Conservation (phyloP, 2,888 invertebrate genomes). For the Lamproptera curius region DNA sequence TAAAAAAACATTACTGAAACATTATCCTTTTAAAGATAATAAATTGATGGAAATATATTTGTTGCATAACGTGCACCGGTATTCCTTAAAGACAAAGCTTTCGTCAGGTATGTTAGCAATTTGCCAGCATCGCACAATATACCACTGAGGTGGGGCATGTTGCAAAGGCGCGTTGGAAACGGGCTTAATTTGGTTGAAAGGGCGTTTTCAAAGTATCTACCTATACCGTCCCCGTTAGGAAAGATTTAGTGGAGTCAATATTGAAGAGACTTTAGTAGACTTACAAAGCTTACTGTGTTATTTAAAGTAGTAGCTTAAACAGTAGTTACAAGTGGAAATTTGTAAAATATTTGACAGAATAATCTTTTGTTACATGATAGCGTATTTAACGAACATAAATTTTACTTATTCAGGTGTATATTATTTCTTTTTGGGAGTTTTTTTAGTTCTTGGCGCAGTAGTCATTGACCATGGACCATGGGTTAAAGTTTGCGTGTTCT, state of each 20-base stretch:
- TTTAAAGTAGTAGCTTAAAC: too few species aligned
- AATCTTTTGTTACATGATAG: too few species aligned
- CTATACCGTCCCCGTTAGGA: conserved; percentile 1
- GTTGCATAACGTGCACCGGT: background rate
- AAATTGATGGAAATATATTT: background rate
- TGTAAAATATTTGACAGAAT: too few species aligned
- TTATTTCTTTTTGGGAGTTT: too few species aligned
- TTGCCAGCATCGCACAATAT: conserved; percentile 21
- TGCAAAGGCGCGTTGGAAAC: conserved; percentile 24
- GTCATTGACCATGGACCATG: too few species aligned
- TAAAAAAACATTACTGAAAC: background rate
- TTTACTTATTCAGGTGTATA: too few species aligned
- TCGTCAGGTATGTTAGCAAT: conserved; percentile 29
- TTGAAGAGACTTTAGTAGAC: background rate
- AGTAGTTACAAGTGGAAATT: too few species aligned
- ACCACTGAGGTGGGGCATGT: conserved; percentile 22
- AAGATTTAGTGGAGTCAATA: conserved; percentile 7
- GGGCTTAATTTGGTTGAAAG: conserved; percentile 31
- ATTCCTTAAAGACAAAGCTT: conserved; percentile 21
- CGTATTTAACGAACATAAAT: too few species aligned
- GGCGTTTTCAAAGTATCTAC: conserved; percentile 27
- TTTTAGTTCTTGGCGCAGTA: too few species aligned
- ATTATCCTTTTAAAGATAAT: background rate
- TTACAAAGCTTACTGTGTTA: too few species aligned
- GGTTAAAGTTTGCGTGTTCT: too few species aligned